Percentiles rank a stretch among this genome's conserved stretches.
Conservation (phyloP, 2,888 invertebrate species). For the Lymantria monacha region DNA sequence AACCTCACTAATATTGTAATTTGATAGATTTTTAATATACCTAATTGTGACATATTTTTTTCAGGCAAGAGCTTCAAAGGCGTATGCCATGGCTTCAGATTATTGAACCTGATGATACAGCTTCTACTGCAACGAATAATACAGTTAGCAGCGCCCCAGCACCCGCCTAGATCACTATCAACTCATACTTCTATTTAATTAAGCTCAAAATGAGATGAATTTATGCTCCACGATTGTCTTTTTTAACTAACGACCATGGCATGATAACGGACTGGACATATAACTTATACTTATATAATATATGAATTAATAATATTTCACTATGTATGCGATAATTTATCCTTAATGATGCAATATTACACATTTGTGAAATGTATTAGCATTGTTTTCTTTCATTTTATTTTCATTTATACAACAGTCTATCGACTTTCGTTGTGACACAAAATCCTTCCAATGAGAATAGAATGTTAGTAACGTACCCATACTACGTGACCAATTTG, state of each 20-base stretch:
- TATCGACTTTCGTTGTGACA: too few species aligned
- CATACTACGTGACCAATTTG: too few species aligned
- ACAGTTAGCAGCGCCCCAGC: conserved; percentile 59
- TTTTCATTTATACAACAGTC: too few species aligned
- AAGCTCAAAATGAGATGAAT: conserved; percentile 27
- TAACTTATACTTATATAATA: neutral
- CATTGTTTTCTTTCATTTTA: too few species aligned
- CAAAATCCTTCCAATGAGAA: too few species aligned
- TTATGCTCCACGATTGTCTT: neutral
- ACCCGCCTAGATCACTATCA: conserved; percentile 41
- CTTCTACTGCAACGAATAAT: conserved; percentile 80
- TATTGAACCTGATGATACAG: conserved; percentile 83
- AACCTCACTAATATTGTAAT: too few species aligned
- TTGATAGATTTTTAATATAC: too few species aligned
- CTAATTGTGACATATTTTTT: conserved; percentile 6
- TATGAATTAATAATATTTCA: too few species aligned
- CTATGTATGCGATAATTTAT: too few species aligned
- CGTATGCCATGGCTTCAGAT: conserved; percentile 91
- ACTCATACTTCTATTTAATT: neutral
- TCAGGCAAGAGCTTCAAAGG: conserved; percentile 89
- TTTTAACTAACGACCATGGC: conserved; percentile 28
- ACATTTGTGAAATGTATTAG: too few species aligned
- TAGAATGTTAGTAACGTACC: too few species aligned
- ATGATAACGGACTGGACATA: conserved; percentile 29
- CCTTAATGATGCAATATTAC: too few species aligned